Conservation (phyloP, 2,113 vertebrate species). For the Campylomormyrus numenius region DNA sequence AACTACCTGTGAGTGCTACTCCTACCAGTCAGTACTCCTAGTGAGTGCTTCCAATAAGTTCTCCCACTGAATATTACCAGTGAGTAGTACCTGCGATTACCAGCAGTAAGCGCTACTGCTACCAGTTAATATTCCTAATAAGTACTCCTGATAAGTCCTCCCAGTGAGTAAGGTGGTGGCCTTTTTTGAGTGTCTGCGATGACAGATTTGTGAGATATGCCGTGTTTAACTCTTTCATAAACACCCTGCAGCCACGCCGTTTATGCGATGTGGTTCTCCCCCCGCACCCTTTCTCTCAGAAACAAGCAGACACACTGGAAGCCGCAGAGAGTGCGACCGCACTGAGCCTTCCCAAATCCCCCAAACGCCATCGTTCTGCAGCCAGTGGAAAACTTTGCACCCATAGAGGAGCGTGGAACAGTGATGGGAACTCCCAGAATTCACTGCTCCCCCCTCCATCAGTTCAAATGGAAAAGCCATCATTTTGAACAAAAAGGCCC, state of each 20-base stretch:
- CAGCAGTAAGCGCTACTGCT: background rate
- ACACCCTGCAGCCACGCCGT: background rate
- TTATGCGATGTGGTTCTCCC: background rate
- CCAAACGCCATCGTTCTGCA: background rate
- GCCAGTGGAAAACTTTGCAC: constrained; percentile 14
- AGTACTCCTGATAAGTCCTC: background rate
- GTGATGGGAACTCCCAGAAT: constrained; percentile 9
- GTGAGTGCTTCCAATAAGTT: background rate
- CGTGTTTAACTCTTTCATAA: background rate
- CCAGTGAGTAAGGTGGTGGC: background rate
- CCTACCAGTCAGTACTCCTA: background rate
- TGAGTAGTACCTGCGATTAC: background rate
- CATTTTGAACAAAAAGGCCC: constrained; percentile 52
- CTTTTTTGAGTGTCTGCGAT: background rate
- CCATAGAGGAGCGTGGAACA: background rate
- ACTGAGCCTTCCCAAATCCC: background rate
- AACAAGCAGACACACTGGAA: background rate
- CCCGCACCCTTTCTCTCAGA: background rate
- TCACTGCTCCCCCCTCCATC: constrained; percentile 21
- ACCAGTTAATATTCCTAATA: background rate
- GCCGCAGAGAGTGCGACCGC: background rate
- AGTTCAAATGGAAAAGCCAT: constrained; percentile 56
- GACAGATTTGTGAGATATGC: background rate
- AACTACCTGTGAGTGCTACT: background rate
- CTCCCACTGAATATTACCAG: background rate